These are phyloP conservation scores for Heterotis niloticus DNA, from an alignment of 2,113 vertebrate genomes.

Conservation along the genomic window DNA sequence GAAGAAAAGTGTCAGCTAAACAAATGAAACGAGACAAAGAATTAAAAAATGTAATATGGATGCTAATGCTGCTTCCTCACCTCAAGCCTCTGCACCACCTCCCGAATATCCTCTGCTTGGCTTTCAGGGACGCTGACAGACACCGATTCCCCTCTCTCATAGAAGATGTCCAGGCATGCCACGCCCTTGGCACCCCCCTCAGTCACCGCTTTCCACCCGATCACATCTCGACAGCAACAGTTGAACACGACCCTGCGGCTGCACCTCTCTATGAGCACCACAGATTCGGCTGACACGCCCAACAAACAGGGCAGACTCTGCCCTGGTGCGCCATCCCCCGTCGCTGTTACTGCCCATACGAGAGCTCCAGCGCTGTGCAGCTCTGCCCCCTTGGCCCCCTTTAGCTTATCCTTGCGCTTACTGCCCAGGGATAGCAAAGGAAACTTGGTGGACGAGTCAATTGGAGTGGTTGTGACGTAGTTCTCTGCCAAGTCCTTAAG, in stretches of 20 bases:
- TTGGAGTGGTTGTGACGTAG: conserved; percentile 80
- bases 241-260: conserved; percentile 77
- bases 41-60: no score
- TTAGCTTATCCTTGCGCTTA: conserved; percentile 75
- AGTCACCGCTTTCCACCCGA: conserved; percentile 78
- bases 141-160: conserved; percentile 76
- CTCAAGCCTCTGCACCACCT: conserved; percentile 81
- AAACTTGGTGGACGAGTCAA: conserved; percentile 84
- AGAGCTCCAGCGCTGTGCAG: conserved; percentile 80
- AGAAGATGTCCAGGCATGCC: conserved; percentile 76
- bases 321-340: conserved; percentile 30
- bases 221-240: conserved; percentile 81
- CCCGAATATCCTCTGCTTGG: conserved; percentile 72
- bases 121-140: conserved; percentile 65
- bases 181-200: conserved; percentile 54
- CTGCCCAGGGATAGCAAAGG: conserved; percentile 75
- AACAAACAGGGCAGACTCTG: conserved; percentile 71
- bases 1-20: no score
- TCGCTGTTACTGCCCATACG: conserved; percentile 75
- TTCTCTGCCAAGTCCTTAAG: conserved; percentile 83
- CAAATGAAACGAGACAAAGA: no score
- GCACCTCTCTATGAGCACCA: conserved; percentile 77
- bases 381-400: conserved; percentile 70
- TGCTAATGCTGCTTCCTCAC: conserved; percentile 44
- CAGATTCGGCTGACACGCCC: conserved; percentile 75